Evolutionary conservation across 2,797 vertebrate genomes (phyloP).

Genomic region (Tachyglossus aculeatus): DNA sequence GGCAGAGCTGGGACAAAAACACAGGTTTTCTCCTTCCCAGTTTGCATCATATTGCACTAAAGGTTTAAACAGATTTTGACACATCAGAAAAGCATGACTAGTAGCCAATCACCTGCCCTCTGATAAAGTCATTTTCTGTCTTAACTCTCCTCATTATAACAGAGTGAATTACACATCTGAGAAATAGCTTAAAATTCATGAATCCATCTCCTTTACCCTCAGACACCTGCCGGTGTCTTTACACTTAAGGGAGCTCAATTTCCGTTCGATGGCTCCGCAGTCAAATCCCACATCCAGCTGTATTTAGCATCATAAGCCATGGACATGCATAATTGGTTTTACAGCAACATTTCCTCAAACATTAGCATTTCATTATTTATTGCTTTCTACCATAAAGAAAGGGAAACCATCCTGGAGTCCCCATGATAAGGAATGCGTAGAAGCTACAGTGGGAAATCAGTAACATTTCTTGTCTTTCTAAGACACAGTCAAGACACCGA

Average conservation of each 20-base stretch:
- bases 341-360: neutral
- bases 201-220: accelerated
- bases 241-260: accelerated
- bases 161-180: neutral
- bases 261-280: accelerated
- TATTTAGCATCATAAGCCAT: neutral
- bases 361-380: neutral
- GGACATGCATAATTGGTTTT: neutral
- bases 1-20: no score
- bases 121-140: neutral
- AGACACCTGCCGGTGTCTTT: neutral
- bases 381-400: neutral
- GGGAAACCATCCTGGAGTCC: accelerated
- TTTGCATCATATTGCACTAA: neutral
- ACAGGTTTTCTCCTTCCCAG: neutral
- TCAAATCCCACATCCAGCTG: neutral
- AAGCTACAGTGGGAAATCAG: no score
- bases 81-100: neutral
- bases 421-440: neutral
- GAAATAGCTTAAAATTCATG: neutral
- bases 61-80: accelerated
- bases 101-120: neutral
- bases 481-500: neutral
- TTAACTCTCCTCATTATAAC: neutral
- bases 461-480: neutral